Conservation (phyloP, 2,888 invertebrate species). For the Prosopocoilus inquinatus region DNA sequence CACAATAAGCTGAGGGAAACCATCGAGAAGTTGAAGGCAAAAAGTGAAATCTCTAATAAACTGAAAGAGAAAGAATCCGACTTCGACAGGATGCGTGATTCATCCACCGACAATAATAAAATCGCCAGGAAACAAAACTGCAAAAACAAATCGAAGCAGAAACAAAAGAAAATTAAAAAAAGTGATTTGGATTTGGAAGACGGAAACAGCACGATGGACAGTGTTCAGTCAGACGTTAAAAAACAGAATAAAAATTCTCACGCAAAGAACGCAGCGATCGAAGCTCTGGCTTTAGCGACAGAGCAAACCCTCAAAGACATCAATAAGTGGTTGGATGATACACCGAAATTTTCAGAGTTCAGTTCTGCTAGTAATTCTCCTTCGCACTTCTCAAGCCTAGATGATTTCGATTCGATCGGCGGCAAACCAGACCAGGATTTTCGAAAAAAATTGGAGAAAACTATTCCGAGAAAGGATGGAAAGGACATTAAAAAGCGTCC, state of each 20-base stretch:
- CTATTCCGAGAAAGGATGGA: constrained; percentile 47
- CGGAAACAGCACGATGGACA: constrained; percentile 41
- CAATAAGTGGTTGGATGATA: constrained; percentile 85
- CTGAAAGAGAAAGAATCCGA: constrained; percentile 36
- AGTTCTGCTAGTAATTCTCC: constrained; percentile 79
- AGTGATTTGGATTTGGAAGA: constrained; percentile 36
- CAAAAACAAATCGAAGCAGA: constrained; percentile 14
- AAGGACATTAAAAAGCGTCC: constrained; percentile 54
- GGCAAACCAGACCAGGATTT: constrained; percentile 21
- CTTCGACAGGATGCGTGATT: constrained; percentile 32
- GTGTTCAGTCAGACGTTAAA: constrained; percentile 33
- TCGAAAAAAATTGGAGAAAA: constrained; percentile 38
- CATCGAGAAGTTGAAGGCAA: constrained; percentile 64
- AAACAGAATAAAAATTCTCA: constrained; percentile 31
- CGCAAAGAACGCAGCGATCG: constrained; percentile 49
- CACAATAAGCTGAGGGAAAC: constrained; percentile 52
- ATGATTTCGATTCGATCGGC: constrained; percentile 55
- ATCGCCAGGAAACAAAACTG: constrained; percentile 18
- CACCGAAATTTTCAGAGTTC: constrained; percentile 72
- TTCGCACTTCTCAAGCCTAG: constrained; percentile 62
- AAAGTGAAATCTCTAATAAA: constrained; percentile 58
- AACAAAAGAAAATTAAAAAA: constrained; percentile 19
- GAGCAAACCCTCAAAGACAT: constrained; percentile 82
- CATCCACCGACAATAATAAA: constrained; percentile 21
- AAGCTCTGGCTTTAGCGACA: constrained; percentile 68